Base-by-base conservation (phyloP, 2,888 invertebrate genomes). In the Abrostola triplasia region DNA sequence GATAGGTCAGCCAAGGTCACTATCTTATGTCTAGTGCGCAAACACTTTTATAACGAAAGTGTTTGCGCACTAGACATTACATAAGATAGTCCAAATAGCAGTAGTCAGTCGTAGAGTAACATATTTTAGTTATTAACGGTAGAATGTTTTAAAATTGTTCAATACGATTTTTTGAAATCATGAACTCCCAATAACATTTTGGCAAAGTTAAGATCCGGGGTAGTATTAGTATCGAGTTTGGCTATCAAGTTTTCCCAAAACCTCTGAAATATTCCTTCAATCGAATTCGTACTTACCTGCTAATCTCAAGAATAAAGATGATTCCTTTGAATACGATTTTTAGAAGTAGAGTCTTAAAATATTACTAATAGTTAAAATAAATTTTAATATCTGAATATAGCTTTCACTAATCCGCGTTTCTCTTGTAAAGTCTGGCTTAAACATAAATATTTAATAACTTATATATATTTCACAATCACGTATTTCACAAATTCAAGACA, bases 321-420 rank as follows among this genome's bases (percentile, higher is more conserved):
- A 84, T 86, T 86, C 87, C 85, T 84, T 85, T 84, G 81, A 80
- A 71, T 73, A 80, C 83, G 81, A 73, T 79, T 64, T 58, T 61
- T 70, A 76, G 85, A 76, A 83, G 77, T 71, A 56, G 76, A 76
- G 75, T 76, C 49, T 73, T 77, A 65, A 73, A 60, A 58, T 55
- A 24, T 60, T 60, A 61, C 48, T n/a, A n/a, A n/a, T n/a, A 37
- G 42, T 66, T 60, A 38, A 51, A 62, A 64, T 53, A 55, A 49
- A 74, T 59, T 70, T 63, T 62, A 59, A 62, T 62, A 66, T 59
- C 61, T 66, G 7, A 67, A 64, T 73, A 53, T 62, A 10, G 78
- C 80, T 80, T 82, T 48, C 54, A 74, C 61, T 49, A 54, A 66
- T 70, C 67, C 63, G 73, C 79, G 58, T 65, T 66, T 73, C 59